Base-by-base conservation (phyloP, 2,113 vertebrate species). In the Smithornis capensis region DNA sequence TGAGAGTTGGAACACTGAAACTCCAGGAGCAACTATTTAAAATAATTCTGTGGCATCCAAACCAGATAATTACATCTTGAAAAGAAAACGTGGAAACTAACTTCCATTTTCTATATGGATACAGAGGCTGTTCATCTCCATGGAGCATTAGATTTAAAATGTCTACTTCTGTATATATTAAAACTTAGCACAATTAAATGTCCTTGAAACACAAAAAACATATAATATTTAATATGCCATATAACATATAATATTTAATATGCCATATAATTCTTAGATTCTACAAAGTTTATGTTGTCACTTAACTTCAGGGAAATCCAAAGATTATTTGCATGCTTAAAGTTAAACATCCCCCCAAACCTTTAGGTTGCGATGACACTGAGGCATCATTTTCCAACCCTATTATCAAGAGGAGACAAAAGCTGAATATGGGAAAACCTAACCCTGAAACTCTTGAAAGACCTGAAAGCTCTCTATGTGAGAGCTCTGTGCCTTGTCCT, bases 391-490 rank as follows among this genome's bases (percentile, higher is more conserved):
- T 95, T 90, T 62, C 63, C 67, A 70, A 52, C 18, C 17, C 37
- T 70, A 2, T 45, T 78, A 22, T 23, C 50, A 76, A 80, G 56
- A 29, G 55, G 19, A 78, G 33, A 67, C 42, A 70, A 74, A 93
- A 95, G 14, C 11, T 4, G 2, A 78, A 47, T 40, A 25, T 44
- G 8, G 50, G 38, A 80, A 87, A 90, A 23, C 13, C 19, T 40
- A 76, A 68, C 56, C 55, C 37, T 37, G 47, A 70, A 52, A 74
- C 1, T 0, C 44, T 6, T 52, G 64, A 67, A 67, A 89, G 44
- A 70, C 15, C 11, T 27, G 27, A 63, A 40, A n/a, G n/a, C 0
- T 0, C 42, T 63, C 50, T 45, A 4, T 3, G 2, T 4, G 6
- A 64, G n/a, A 85, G 24, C 47, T 83, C 47, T 68, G 69, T 79